Evolutionary conservation across 2,888 invertebrate species (phyloP), one percentile per base, ranked within the genome.

Genomic region (Drosophila cyrtoloma): DNA sequence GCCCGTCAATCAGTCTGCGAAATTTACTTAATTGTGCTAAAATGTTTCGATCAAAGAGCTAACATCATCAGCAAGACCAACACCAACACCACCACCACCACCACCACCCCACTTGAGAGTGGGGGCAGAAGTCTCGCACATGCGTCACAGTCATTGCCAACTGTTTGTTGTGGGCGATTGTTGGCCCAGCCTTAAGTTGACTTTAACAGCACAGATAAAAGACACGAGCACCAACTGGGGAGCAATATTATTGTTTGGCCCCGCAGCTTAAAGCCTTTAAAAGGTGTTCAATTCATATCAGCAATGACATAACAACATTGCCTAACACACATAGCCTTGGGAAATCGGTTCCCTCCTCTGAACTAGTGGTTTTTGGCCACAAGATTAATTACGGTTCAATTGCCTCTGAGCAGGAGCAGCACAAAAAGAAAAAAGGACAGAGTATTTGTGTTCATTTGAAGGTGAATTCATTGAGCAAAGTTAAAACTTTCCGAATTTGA

Each of bases 341-440:
- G 30, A 47, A 37, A 62, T 77, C 67, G 82, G 35, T n/a, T 56
- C 16, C 39, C 28, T 22, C 64, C 32, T 9, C 26, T 57, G 5
- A 39, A 51, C 67, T 35, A 39, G 28, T 42, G n/a, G 55, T 65
- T 44, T 44, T 58, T 62, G 64, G 78, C 61, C 72, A 68, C 32
- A 84, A 88, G 87, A 88, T 88, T 88, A 89, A 88, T 88, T 89
- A 83, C 89, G 75, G 64, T 72, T 78, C 81, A 82, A 84, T 84
- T 84, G 86, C 75, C 61, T 47, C 5, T 2, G 50, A 42, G 67
- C 58, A 61, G 67, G 70, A 64, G 35, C 3, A 28, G 5, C 7
- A 57, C 26, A 19, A 22, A 22, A 67, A 53, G 69, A 74, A 75
- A 75, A 71, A 74, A 61, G 62, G 62, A 44, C 71, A 74, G 4